Evolutionary conservation across 2,888 invertebrate species (phyloP), one percentile per base, ranked within the genome.

Genomic region (Sphinx pinastri): DNA sequence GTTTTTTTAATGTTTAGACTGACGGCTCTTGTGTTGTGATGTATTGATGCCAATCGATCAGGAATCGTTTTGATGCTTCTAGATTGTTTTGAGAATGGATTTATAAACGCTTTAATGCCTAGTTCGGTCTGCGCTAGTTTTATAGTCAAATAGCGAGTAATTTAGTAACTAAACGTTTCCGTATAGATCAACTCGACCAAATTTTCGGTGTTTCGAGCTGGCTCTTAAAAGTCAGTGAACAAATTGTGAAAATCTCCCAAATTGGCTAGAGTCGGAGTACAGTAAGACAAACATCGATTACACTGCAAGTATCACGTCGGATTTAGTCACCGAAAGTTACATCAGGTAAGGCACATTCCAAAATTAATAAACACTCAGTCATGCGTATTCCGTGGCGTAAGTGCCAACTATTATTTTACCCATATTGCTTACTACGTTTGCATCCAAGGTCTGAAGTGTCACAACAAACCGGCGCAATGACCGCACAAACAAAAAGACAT

Each of bases 1-100:
- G 19, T 68, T 68, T 84, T 79, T 80, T 79, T 57, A 57, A 75
- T 78, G 83, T 85, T 83, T 84, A 79, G 81, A 84, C 80, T 81
- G 60, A 60, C 63, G 45, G 60, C 60, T 55, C 11, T 55, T 45
- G 55, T 55, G 45, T 60, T 72, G 68, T 60, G 60, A 19, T 49
- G 14, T 16, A 45, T 45, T 47, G 47, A 60, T 45, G 47, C 16
- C 60, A 49, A 60, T 49, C 49, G 63, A 47, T 54, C 6, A 54
- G 54, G 11, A 7, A 55, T 19, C 19, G 19, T 16, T 55, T 55
- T 19, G 19, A 55, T 11, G 38, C 38, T 38, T 38, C 38, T 38
- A 38, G 38, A 55, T 55, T 25, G 55, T 19, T 54, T 55, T 25
- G 55, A 38, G 38, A 38, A 38, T 38, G 38, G 38, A 38, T 38